These are phyloP conservation scores for Drosophila pachea DNA, from an alignment of 1,140 invertebrate species.

Conservation along the genomic window DNA sequence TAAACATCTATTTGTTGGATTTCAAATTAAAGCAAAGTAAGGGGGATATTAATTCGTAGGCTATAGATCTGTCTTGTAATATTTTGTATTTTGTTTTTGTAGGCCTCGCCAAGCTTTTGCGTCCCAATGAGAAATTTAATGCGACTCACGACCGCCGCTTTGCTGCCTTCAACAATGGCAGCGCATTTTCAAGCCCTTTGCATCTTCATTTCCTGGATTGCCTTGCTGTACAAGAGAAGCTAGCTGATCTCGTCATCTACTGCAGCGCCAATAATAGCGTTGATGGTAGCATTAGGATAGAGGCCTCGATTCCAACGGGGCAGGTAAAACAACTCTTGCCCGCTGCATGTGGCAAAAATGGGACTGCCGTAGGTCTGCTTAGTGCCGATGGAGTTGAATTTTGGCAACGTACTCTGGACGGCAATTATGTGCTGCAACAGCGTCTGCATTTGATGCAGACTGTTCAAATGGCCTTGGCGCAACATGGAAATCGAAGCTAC, in stretches of 20 bases:
- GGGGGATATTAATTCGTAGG: background rate
- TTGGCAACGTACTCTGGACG: conserved; percentile 33
- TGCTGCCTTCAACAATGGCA: background rate
- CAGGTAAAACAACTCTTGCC: conserved; percentile 52
- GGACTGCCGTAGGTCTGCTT: conserved; percentile 27
- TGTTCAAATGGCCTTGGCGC: conserved; percentile 30
- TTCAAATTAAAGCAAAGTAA: too few relatives aligned
- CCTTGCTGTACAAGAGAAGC: conserved; percentile 14
- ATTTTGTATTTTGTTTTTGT: background rate
- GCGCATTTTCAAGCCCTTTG: conserved; percentile 10
- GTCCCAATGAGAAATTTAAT: conserved; percentile 8
- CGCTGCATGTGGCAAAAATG: conserved; percentile 3
- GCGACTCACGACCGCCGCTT: background rate
- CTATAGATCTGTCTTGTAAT: background rate
- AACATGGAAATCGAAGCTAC: conserved; percentile 18
- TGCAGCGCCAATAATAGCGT: conserved; percentile 17
- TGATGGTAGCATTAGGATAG: conserved; percentile 6
- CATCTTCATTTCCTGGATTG: conserved; percentile 31
- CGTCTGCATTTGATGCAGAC: conserved; percentile 22
- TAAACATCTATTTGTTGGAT: too few relatives aligned
- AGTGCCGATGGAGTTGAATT: conserved; percentile 40
- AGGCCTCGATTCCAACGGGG: conserved; percentile 14
- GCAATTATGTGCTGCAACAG: conserved; percentile 13
- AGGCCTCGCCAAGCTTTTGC: conserved; percentile 11
- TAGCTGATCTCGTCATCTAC: conserved; percentile 29